These are phyloP conservation scores for Nephrotoma appendiculata DNA, from an alignment of 2,888 invertebrate genomes.

Conservation along the genomic window DNA sequence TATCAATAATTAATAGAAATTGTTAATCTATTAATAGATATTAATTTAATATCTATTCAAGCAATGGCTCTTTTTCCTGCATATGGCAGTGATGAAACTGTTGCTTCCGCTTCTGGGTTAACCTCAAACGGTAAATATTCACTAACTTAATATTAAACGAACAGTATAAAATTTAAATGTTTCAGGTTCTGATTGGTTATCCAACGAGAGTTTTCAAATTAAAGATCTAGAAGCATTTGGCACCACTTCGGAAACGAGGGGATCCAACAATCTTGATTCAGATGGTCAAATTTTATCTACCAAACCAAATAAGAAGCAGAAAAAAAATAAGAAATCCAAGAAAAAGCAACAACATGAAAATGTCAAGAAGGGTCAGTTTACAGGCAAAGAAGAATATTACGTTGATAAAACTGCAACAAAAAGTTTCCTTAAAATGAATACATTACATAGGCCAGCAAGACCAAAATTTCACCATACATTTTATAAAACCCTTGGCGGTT, in stretches of 20 bases:
- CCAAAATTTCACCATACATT: constrained; percentile 35
- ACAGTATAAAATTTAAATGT: background rate
- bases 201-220: constrained; percentile 15
- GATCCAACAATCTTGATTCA: background rate
- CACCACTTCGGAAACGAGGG: background rate
- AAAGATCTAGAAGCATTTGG: background rate
- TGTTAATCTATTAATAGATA: too few species aligned
- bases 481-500: constrained; percentile 17
- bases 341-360: background rate
- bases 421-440: constrained; percentile 42
- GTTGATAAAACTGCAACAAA: constrained; percentile 40
- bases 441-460: constrained; percentile 46
- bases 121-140: background rate
- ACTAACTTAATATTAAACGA: background rate
- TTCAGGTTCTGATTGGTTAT: constrained; percentile 12
- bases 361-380: constrained; percentile 18
- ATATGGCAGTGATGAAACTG: constrained; percentile 6
- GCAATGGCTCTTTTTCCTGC: constrained; percentile 17
- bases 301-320: background rate
- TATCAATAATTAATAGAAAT: too few species aligned
- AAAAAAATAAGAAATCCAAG: constrained; percentile 1
- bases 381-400: constrained; percentile 37
- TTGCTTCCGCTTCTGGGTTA: background rate
- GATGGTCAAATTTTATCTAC: background rate
- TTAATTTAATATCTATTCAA: background rate